phyloP scores from a whole-genome alignment of 37 sponge, comb jelly and placozoan species.

The Corticium candelabrum region DNA sequence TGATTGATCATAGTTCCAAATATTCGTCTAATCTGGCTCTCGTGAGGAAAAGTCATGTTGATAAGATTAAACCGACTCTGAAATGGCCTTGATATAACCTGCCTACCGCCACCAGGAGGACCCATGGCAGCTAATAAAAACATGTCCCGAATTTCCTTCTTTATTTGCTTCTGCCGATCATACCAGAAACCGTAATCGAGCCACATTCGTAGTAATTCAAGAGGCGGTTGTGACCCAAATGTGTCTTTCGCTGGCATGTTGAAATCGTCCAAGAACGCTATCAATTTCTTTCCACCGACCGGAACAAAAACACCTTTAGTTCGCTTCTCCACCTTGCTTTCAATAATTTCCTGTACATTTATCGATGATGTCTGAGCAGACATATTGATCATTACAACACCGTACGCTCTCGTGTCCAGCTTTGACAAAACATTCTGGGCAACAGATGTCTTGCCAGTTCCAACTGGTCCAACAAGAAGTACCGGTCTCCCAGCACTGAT shows the following conservation, averaged over 20 bases:
- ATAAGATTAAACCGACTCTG: slow-evolving; percentile 91
- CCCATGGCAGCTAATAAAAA: slow-evolving; percentile 96
- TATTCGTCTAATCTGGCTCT: slow-evolving; percentile 91
- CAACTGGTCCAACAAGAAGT: slow-evolving; percentile 91
- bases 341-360: slow-evolving; percentile 99
- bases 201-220: slow-evolving; percentile 95
- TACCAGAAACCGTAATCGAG: slow-evolving; percentile 98
- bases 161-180: slow-evolving; percentile 80
- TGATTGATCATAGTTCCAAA: slow-evolving; percentile 99
- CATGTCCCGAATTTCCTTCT: slow-evolving; percentile 88
- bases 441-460: slow-evolving; percentile 95
- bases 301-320: slow-evolving; percentile 97
- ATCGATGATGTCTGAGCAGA: slow-evolving; percentile 95
- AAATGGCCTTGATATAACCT: slow-evolving; percentile 80
- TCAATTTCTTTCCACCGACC: slow-evolving; percentile 91
- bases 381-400: slow-evolving; percentile 84
- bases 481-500: slow-evolving; percentile 61
- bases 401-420: slow-evolving; percentile 62
- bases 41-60: slow-evolving; percentile 99
- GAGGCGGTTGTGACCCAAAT: slow-evolving; percentile 97
- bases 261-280: slow-evolving; percentile 94
- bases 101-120: slow-evolving; percentile 98
- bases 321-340: slow-evolving; percentile 96
- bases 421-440: slow-evolving; percentile 82
- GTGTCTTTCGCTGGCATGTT: slow-evolving; percentile 98